Evolutionary conservation across 2,888 invertebrate genomes (phyloP), one percentile per base, ranked within the genome.

Genomic region (Teinopalpus imperialis): DNA sequence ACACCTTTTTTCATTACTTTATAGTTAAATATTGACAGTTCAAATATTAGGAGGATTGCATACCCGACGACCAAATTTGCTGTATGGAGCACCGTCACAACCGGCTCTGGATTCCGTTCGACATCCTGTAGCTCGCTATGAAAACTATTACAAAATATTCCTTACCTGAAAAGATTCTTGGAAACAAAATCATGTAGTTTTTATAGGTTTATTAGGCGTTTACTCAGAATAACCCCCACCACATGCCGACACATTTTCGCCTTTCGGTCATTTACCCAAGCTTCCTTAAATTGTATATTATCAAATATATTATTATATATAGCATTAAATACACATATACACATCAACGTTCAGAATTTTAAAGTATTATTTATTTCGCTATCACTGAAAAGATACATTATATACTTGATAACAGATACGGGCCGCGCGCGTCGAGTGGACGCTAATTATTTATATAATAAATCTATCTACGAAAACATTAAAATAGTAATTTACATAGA

Each of bases 311-410:
- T 54, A 53, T 55, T 64, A 36, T 61, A 56, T 61, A 73, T 77
- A 77, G 71, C 72, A 66, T 75, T 74, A 67, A 73, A 78, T 79
- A 82, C 74, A 82, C 80, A 79, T 74, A 77, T 79, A 82, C 80
- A 81, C 69, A 60, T 78, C 73, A 81, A 81, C 72, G 69, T 75
- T 61, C 64, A 79, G 71, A 74, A 61, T 65, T n/a, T n/a, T 63
- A 64, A 64, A 66, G 56, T 59, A 54, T 63, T 61, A 56, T 64
- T 64, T 66, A 68, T 59, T 64, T 61, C 67, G 71, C 74, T 81
- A 82, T 78, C 72, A 74, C 68, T 79, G 78, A 79, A 70, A 74
- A 64, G 74, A 71, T 74, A 76, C 66, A 70, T 65, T 69, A 73
- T 75, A 78, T 74, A 77, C 59, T 72, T 66, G 69, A 72, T 79